Evolutionary conservation across 2,113 vertebrate genomes (phyloP), one percentile per base, ranked within the genome.

Genomic region (Mastomys natalensis): DNA sequence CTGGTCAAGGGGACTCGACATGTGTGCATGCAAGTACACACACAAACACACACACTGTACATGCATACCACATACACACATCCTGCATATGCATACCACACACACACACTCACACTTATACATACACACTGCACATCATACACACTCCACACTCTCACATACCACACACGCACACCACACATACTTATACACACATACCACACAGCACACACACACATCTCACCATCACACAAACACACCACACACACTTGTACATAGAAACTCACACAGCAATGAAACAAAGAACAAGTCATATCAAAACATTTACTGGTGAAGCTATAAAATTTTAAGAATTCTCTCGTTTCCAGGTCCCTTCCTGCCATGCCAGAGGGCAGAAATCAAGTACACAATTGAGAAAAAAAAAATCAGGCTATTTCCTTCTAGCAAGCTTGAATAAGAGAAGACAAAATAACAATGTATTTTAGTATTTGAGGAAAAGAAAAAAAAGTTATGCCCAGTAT

Each of bases 371-470:
- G 29, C 40, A 55, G 34, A 85, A 84, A 74, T 94, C 43, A 94
- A 64, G 22, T 73, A 43, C 16, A 55, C 13, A 88, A 88, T 16
- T 31, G 22, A 85, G 80, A 2, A 3, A 40, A 51, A 64, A 58
- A 58, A 45, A 51, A 51, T 51, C 51, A 51, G 10, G 51, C 51
- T 51, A 51, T 51, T 89, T 92, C 66, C 31, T 89, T 34, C 70
- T n/a, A 66, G 34, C 64, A 96, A 64, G 17, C 51, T 34, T 77
- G 34, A 91, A 58, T 81, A n/a, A 86, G n/a, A 93, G 68, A 86
- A 76, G 17, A 70, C 70, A 80, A 17, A 43, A 15, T 29, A 86
- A 94, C 7, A 81, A 72, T 66, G 10, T 84, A n/a, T 68, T 51
- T 51, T 74, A 51, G n/a, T 64, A 24, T 91, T 53, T 43, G 48